Conservation (phyloP, 2,888 invertebrate species). For the Phasia obesa region DNA sequence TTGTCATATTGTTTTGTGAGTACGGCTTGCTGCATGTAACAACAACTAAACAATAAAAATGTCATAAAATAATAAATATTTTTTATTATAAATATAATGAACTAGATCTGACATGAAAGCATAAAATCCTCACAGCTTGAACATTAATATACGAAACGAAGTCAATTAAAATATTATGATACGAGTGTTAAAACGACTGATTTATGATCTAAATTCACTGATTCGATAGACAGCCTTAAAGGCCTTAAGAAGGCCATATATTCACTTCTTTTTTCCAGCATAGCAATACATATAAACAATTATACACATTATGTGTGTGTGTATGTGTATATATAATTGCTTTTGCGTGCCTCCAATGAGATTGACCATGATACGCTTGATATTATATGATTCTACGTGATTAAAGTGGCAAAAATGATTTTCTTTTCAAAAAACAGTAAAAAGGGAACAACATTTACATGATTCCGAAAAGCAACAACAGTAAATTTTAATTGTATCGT, state of each 20-base stretch:
- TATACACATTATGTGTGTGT: neutral
- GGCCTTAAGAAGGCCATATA: neutral
- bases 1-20: too few species aligned
- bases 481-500: slow-evolving; percentile 16
- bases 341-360: slow-evolving; percentile 9
- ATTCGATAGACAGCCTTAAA: neutral
- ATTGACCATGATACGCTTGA: slow-evolving; percentile 66
- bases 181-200: too few species aligned
- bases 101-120: too few species aligned
- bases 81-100: too few species aligned
- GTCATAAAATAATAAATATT: too few species aligned
- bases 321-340: slow-evolving; percentile 3
- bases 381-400: slow-evolving; percentile 68
- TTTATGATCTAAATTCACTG: too few species aligned
- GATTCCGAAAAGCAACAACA: slow-evolving; percentile 21
- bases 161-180: too few species aligned
- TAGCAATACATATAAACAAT: neutral
- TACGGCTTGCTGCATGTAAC: too few species aligned
- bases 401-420: slow-evolving; percentile 66
- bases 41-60: too few species aligned
- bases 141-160: too few species aligned
- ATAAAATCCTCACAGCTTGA: too few species aligned
- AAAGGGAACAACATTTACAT: slow-evolving; percentile 38
- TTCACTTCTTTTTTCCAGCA: neutral
- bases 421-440: slow-evolving; percentile 64